Evolutionary conservation across 2,888 invertebrate genomes (phyloP).

Genomic region (Subacronicta megacephala): DNA sequence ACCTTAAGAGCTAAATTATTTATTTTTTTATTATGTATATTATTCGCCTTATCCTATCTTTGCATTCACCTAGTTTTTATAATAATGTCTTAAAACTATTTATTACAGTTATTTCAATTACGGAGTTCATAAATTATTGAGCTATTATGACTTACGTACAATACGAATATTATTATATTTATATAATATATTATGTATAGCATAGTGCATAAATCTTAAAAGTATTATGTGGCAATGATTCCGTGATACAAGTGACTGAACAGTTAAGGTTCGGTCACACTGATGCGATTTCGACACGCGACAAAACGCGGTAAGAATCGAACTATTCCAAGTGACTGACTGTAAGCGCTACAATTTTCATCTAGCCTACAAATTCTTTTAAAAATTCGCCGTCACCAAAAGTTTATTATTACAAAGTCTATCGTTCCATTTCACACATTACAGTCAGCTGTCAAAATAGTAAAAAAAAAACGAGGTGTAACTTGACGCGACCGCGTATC

Average conservation of each 20-base stretch:
- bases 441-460: constrained; percentile 24
- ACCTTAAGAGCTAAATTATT: constrained; percentile 70
- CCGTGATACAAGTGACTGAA: constrained; percentile 66
- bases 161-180: constrained; percentile 65
- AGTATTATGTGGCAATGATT: constrained; percentile 71
- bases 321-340: constrained; percentile 36
- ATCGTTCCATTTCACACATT: constrained; percentile 21
- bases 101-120: constrained; percentile 74
- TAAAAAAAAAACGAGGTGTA: constrained; percentile 12
- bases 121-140: constrained; percentile 82
- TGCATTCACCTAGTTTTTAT: constrained; percentile 65
- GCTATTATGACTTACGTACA: constrained; percentile 79
- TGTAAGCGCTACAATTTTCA: constrained; percentile 20
- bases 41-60: constrained; percentile 66
- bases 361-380: constrained; percentile 24
- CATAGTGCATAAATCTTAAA: constrained; percentile 81
- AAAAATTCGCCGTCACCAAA: constrained; percentile 24
- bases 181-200: constrained; percentile 61
- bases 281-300: constrained; percentile 25
- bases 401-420: constrained; percentile 19
- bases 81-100: constrained; percentile 77
- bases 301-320: constrained; percentile 1
- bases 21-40: constrained; percentile 74
- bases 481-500: constrained; percentile 15
- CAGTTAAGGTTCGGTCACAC: constrained; percentile 40